Evolutionary conservation across 2,888 invertebrate genomes (phyloP), one percentile per base, ranked within the genome.

Genomic region (Drosophila demipolita): DNA sequence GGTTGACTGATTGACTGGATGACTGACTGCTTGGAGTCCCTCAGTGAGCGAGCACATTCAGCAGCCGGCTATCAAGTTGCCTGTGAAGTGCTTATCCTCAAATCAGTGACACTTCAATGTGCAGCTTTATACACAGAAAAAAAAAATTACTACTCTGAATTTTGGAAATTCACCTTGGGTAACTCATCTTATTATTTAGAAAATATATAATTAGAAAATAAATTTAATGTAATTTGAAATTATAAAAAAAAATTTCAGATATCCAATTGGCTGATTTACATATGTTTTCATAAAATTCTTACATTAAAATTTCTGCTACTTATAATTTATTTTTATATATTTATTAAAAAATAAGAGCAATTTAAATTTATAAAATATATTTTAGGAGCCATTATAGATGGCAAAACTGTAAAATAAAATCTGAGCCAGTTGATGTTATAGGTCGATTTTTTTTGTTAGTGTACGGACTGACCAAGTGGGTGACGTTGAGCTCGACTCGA

Each of bases 101-200:
- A 87, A 87, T 87, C 91, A 90, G 90, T 87, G 87, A 90, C 91
- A 90, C 91, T 87, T 90, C 86, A 87, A 89, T 90, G 90, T 87
- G 80, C 91, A 90, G 90, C 78, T 79, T 86, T 15, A 15, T 23
- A 45, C 45, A 15, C 15, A 12, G 15, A 45, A 23, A 45, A 7
- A 45, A 45, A 15, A 23, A n/a, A n/a, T n/a, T 17, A 8, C 4
- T 17, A 4, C 9, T 17, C 40, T n/a, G 9, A 40, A 40, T 9
- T n/a, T n/a, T 9, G 2, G 40, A n/a, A 9, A 11, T 1, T 4
- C 23, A 4, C 15, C 8, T 15, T 3, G 2, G 4, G 15, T 45
- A 45, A 15, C 15, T 45, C 23, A 23, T 45, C 3, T 8, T 7
- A 23, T 8, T 45, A 23, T 15, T 38, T 38, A 1, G 38, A 8